These are phyloP conservation scores for Tapirus indicus DNA, from an alignment of 2,797 vertebrate species.

Conservation along the genomic window DNA sequence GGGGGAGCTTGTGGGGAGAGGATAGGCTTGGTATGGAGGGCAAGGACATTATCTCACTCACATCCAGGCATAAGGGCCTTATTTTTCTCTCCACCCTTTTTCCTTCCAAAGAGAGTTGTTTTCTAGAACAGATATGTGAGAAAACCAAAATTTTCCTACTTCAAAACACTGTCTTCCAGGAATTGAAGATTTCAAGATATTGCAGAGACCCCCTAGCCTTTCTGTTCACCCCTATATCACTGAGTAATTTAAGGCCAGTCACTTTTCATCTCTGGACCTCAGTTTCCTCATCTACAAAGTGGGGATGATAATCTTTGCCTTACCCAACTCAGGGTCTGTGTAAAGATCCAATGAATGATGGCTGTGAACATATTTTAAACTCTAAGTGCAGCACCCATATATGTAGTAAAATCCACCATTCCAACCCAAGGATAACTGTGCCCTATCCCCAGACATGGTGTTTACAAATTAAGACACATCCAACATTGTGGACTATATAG, in stretches of 20 bases:
- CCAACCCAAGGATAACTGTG: not conserved
- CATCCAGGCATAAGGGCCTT: not conserved
- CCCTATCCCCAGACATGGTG: not conserved
- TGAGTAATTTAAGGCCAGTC: not conserved
- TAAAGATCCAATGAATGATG: not conserved
- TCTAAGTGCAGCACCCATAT: not conserved
- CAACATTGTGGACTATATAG: not conserved
- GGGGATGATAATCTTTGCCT: not conserved
- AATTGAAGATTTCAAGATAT: constrained; percentile 54
- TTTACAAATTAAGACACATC: constrained; percentile 34
- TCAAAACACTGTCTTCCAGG: not conserved
- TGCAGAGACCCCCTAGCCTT: not conserved
- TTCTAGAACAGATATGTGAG: constrained; percentile 6
- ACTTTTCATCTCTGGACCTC: not conserved
- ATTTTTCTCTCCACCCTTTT: not conserved
- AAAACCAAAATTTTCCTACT: not conserved
- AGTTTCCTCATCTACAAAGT: not conserved
- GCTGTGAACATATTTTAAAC: not conserved
- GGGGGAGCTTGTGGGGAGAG: not conserved
- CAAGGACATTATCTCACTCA: not conserved
- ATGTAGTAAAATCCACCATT: not conserved
- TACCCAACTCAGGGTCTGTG: not conserved
- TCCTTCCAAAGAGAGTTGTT: not conserved
- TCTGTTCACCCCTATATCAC: not conserved
- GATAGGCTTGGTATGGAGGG: not conserved